These are phyloP conservation scores for Chaetorhynchus papuensis DNA, from an alignment of 2,113 vertebrate genomes.

Conservation along the genomic window DNA sequence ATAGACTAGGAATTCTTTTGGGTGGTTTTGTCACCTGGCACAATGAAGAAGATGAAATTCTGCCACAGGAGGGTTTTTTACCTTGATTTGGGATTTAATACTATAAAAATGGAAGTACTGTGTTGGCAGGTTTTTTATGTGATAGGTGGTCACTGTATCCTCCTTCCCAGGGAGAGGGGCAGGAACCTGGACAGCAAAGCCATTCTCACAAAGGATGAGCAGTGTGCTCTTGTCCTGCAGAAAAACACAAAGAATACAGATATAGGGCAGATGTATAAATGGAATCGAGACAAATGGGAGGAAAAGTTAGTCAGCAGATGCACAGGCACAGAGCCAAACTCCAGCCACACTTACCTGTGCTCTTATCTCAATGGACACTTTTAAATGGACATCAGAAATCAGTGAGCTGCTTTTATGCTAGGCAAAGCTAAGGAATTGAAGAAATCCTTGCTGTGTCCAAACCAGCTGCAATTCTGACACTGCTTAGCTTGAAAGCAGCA, in stretches of 20 bases:
- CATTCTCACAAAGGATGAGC: conserved; percentile 84
- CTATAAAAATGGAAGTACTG: conserved; percentile 86
- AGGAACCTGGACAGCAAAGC: conserved; percentile 80
- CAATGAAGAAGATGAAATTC: not conserved
- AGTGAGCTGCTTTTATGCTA: not conserved
- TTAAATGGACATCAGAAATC: not conserved
- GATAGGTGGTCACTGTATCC: conserved; percentile 66
- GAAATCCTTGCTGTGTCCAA: not conserved
- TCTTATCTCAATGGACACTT: not conserved
- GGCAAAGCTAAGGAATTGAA: not conserved
- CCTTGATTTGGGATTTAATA: conserved; percentile 88
- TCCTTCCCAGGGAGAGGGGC: conserved; percentile 57
- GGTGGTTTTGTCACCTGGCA: not conserved
- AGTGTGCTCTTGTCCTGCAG: conserved; percentile 75
- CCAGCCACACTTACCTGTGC: not conserved
- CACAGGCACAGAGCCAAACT: not conserved
- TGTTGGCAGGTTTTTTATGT: conserved; percentile 70
- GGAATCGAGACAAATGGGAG: not conserved
- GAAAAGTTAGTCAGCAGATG: not conserved
- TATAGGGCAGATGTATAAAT: not conserved
- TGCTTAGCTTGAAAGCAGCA: not conserved
- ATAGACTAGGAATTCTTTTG: not conserved
- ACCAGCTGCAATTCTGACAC: not conserved
- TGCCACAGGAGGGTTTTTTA: conserved; percentile 42
- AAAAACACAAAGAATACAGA: conserved; percentile 20